Percentiles rank a stretch among this genome's conserved stretches.
Evolutionary conservation across 1,140 invertebrate genomes (phyloP).

Genomic region (Lasaia peninsularis): DNA sequence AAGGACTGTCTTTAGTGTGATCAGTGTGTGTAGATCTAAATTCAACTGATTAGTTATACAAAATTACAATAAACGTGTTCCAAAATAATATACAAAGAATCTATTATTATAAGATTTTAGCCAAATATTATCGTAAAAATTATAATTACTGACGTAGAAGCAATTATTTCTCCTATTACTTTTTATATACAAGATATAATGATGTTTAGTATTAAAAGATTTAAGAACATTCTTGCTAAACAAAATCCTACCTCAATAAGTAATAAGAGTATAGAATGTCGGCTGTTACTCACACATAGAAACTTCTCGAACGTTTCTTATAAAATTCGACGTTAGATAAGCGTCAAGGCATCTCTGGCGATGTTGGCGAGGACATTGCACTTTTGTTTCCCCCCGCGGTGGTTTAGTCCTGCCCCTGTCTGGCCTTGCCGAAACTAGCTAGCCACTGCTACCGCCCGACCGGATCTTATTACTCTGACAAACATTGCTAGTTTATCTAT

Average conservation of each 20-base stretch:
- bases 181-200: too few relatives aligned
- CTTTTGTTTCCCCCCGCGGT: constrained; percentile 48
- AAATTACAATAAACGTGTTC: too few relatives aligned
- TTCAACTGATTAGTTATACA: too few relatives aligned
- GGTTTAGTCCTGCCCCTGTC: constrained; percentile 54
- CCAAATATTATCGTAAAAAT: too few relatives aligned
- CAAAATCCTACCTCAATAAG: neutral
- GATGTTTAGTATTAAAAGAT: too few relatives aligned
- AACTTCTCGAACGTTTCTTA: constrained; percentile 39
- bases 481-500: constrained; percentile 41
- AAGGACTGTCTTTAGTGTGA: too few relatives aligned
- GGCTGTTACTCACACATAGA: constrained; percentile 26
- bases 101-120: too few relatives aligned
- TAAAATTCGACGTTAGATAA: constrained; percentile 48
- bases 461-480: constrained; percentile 48
- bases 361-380: constrained; percentile 75
- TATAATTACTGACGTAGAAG: too few relatives aligned
- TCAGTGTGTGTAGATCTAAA: too few relatives aligned
- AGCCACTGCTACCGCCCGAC: constrained; percentile 52
- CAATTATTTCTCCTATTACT: too few relatives aligned
- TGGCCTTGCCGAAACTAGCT: constrained; percentile 63
- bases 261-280: constrained; percentile 2
- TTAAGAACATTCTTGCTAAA: neutral
- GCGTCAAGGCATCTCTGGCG: constrained; percentile 55
- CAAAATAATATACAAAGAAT: too few relatives aligned